Evolutionary conservation across 2,113 vertebrate genomes (phyloP).

Genomic region (Salvelinus fontinalis): DNA sequence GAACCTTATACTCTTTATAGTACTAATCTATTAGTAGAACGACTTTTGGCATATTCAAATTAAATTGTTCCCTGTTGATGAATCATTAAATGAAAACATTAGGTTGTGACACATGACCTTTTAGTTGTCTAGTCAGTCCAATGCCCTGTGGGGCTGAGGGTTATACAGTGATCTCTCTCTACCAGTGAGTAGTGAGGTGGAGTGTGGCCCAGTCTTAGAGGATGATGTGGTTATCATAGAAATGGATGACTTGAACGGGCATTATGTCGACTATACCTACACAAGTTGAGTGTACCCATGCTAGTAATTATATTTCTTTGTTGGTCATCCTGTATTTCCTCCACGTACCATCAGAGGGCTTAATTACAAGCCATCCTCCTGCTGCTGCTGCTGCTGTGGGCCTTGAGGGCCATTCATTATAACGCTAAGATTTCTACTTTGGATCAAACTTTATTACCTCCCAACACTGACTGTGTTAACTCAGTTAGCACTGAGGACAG

Average conservation of each 20-base stretch:
- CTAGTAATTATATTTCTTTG: neutral
- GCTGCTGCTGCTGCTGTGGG: neutral
- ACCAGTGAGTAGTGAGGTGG: too few relatives aligned
- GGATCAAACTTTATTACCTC: conserved; percentile 39
- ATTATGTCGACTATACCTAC: too few relatives aligned
- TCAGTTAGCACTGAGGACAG: conserved; percentile 25
- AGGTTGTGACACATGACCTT: too few relatives aligned
- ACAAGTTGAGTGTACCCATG: too few relatives aligned
- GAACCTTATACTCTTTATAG: too few relatives aligned
- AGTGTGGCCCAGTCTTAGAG: neutral
- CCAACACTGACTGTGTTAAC: too few relatives aligned
- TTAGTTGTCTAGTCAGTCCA: neutral
- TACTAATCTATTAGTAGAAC: too few relatives aligned
- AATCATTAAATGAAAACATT: too few relatives aligned
- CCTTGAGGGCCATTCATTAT: conserved; percentile 31
- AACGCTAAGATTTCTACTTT: conserved; percentile 27
- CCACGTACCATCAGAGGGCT: conserved; percentile 25
- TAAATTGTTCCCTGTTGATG: too few relatives aligned
- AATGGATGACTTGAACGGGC: too few relatives aligned
- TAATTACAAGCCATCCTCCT: conserved; percentile 44
- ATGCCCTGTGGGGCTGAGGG: neutral
- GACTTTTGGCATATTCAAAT: too few relatives aligned
- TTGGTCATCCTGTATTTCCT: conserved; percentile 14
- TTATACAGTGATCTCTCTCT: neutral
- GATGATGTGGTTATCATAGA: neutral